These are phyloP conservation scores for Cirrhinus mrigala DNA, from an alignment of 2,797 vertebrate genomes.

Conservation along the genomic window DNA sequence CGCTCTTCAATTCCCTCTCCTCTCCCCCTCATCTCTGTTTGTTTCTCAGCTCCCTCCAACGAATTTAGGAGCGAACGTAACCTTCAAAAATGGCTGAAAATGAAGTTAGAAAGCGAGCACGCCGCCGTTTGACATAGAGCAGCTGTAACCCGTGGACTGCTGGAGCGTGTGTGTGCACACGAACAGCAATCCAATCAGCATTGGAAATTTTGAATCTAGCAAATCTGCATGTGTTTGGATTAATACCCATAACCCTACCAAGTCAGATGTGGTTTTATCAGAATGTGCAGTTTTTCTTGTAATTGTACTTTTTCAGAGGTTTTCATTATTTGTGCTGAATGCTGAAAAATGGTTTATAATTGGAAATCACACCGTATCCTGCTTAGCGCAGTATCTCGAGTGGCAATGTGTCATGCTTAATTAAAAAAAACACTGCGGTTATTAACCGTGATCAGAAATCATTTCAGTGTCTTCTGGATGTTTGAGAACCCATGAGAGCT, in stretches of 20 bases:
- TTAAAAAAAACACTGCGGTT: slow-evolving; percentile 41
- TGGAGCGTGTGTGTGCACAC: slow-evolving; percentile 6
- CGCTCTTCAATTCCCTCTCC: slow-evolving; percentile 60
- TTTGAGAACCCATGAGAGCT: slow-evolving; percentile 34
- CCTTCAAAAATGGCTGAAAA: slow-evolving; percentile 71
- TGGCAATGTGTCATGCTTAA: slow-evolving; percentile 52
- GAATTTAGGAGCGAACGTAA: slow-evolving; percentile 65
- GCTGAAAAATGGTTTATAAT: slow-evolving; percentile 40
- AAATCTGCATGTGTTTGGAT: slow-evolving; percentile 38
- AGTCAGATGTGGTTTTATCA: slow-evolving; percentile 7
- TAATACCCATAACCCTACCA: slow-evolving; percentile 20
- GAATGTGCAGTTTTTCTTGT: slow-evolving; percentile 16
- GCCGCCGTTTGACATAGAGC: slow-evolving; percentile 72
- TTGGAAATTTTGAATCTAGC: slow-evolving; percentile 9
- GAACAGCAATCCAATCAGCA: slow-evolving; percentile 33
- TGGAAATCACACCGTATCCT: slow-evolving; percentile 53
- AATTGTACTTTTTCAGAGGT: slow-evolving; percentile 42
- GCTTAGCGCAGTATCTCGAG: slow-evolving; percentile 53
- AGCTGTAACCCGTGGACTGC: slow-evolving; percentile 66
- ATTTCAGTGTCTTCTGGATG: slow-evolving; percentile 44
- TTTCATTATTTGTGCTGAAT: slow-evolving; percentile 44
- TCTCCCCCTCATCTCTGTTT: slow-evolving; percentile 54
- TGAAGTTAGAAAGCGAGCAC: slow-evolving; percentile 76
- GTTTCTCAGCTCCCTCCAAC: slow-evolving; percentile 66
- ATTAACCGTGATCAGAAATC: slow-evolving; percentile 54